These are phyloP conservation scores for Allolobophora icterica DNA, from an alignment of 2,888 invertebrate genomes.

Conservation along the genomic window DNA sequence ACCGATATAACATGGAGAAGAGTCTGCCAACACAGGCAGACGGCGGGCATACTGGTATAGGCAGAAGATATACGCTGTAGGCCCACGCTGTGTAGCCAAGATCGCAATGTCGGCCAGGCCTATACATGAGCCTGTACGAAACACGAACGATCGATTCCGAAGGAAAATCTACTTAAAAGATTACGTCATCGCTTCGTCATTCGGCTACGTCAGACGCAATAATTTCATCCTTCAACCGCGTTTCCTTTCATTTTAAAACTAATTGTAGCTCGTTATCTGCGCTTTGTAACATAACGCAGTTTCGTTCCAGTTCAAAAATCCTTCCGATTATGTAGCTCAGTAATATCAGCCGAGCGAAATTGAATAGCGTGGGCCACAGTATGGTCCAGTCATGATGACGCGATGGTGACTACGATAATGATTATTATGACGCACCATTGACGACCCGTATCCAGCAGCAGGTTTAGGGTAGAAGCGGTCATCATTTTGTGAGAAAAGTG, in stretches of 20 bases:
- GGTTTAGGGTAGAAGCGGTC: neutral
- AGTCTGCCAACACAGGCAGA: constrained; percentile 4
- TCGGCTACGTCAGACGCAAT: neutral
- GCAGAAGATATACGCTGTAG: neutral
- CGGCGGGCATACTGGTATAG: neutral
- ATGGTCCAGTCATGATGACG: neutral
- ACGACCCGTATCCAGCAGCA: neutral
- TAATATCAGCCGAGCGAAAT: neutral
- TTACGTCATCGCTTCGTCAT: neutral
- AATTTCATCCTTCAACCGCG: neutral
- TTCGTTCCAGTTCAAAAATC: neutral
- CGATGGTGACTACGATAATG: neutral
- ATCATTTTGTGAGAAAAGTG: neutral
- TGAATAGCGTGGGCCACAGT: neutral
- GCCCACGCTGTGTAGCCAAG: neutral
- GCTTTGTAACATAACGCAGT: neutral
- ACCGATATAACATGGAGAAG: neutral
- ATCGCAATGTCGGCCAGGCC: neutral
- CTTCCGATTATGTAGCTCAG: neutral
- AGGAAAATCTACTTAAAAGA: constrained; percentile 8
- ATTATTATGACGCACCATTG: neutral
- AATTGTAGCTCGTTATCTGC: neutral
- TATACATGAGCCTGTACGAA: neutral
- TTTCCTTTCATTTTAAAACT: neutral
- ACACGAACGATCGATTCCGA: neutral